Percentiles rank a stretch among this genome's conserved stretches.
Conservation (phyloP, 2,113 vertebrate species). For the Lota lota region DNA sequence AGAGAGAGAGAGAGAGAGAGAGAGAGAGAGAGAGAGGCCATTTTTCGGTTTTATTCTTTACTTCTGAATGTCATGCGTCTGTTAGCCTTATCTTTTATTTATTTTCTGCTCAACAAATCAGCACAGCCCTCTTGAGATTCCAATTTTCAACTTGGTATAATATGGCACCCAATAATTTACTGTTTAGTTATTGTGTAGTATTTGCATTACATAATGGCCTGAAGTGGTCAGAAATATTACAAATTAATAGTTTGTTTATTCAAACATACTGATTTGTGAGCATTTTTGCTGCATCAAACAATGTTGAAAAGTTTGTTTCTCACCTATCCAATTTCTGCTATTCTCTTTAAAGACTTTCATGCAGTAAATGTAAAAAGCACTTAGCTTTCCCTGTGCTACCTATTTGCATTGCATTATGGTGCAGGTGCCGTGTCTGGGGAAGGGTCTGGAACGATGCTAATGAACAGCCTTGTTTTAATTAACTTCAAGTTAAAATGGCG, state of each 20-base stretch:
- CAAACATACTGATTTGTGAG: not conserved
- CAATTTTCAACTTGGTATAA: too few relatives aligned
- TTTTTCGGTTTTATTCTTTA: too few relatives aligned
- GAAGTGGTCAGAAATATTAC: not conserved
- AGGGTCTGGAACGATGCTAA: conserved; percentile 66
- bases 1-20: too few relatives aligned
- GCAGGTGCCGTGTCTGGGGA: conserved; percentile 60
- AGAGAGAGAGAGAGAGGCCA: too few relatives aligned
- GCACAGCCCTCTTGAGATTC: too few relatives aligned
- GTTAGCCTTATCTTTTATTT: too few relatives aligned
- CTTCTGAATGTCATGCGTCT: too few relatives aligned
- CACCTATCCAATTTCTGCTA: conserved; percentile 16
- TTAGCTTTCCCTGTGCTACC: conserved; percentile 38
- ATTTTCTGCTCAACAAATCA: too few relatives aligned
- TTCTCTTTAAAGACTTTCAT: conserved; percentile 45
- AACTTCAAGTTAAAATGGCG: conserved; percentile 78
- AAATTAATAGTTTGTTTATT: conserved; percentile 13
- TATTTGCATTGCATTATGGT: conserved; percentile 62
- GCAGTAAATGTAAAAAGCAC: conserved; percentile 46
- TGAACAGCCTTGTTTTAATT: conserved; percentile 77
- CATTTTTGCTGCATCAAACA: conserved; percentile 29
- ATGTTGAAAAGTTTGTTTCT: conserved; percentile 28
- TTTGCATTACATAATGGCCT: too few relatives aligned
- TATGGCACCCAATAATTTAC: too few relatives aligned
- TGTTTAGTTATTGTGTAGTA: too few relatives aligned